phyloP scores from a whole-genome alignment of 2,113 vertebrate species.

The Eonycteris spelaea region DNA sequence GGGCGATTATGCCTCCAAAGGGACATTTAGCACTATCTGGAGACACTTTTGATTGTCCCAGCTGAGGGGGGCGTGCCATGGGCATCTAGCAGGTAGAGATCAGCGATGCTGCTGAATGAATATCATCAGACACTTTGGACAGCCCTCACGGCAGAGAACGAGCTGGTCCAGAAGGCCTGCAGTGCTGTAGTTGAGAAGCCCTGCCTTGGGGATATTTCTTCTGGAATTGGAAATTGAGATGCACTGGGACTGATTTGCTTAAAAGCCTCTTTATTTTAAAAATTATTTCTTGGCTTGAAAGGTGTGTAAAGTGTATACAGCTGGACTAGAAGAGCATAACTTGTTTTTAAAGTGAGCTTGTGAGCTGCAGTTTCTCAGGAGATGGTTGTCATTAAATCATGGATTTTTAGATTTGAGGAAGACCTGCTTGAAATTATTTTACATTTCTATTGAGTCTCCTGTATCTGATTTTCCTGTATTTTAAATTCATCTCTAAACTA shows the following conservation, averaged over 20 bases:
- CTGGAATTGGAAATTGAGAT: background rate
- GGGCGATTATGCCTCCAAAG: background rate
- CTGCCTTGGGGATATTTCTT: background rate
- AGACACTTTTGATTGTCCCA: background rate
- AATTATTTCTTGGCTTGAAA: background rate
- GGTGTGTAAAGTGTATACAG: background rate
- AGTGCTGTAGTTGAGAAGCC: background rate
- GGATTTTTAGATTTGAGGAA: background rate
- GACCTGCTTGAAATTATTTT: background rate
- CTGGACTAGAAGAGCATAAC: background rate
- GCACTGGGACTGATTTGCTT: background rate
- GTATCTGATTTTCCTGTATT: background rate
- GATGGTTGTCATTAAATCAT: background rate
- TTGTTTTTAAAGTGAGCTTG: background rate
- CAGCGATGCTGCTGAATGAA: background rate
- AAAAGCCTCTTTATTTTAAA: slow-evolving; percentile 7
- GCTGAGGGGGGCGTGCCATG: background rate
- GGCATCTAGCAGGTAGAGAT: background rate
- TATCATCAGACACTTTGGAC: background rate
- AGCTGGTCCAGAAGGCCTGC: background rate
- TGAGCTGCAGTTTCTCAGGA: background rate
- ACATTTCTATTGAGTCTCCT: background rate
- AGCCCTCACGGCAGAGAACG: background rate
- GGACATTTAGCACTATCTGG: background rate
- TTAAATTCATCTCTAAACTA: background rate